A percentile compares a stretch with the other conserved stretches of the same genome.
phyloP scores from a whole-genome alignment of 2,797 vertebrate genomes.

The Neosilurus mollespiculum region DNA sequence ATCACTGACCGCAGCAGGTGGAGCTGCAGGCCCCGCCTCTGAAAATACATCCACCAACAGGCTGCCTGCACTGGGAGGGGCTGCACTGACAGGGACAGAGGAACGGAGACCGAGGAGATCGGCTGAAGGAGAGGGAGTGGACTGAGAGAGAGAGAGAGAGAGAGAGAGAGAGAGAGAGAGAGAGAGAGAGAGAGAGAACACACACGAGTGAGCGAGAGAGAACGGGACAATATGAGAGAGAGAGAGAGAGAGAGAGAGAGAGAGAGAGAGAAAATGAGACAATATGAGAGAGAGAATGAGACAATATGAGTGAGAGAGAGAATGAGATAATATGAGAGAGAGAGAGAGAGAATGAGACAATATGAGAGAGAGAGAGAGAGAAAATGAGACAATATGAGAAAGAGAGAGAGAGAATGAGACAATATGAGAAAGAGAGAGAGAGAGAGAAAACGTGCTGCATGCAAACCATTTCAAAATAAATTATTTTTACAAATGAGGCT shows the following conservation, averaged over 20 bases:
- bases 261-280: background rate
- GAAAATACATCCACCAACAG: slow-evolving; percentile 90
- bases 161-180: background rate
- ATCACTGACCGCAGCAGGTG: slow-evolving; percentile 75
- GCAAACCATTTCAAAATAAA: no score
- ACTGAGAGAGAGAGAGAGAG: slow-evolving; percentile 68
- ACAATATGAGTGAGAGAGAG: slow-evolving; percentile 63
- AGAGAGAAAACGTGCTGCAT: no score
- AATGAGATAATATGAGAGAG: no score
- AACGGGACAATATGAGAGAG: no score
- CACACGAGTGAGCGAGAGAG: no score
- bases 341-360: background rate
- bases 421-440: background rate
- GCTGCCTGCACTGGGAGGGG: slow-evolving; percentile 74
- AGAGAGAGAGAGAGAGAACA: background rate
- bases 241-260: background rate
- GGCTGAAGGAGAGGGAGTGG: slow-evolving; percentile 87
- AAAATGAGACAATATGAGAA: no score
- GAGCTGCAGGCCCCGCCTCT: slow-evolving; percentile 72
- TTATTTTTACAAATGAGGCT: no score
- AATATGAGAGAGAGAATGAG: background rate
- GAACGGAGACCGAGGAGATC: slow-evolving; percentile 86
- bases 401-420: background rate
- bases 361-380: background rate
- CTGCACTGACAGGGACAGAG: slow-evolving; percentile 67